Evolutionary conservation across 2,888 invertebrate species (phyloP).

Genomic region (Archips crataeganus): DNA sequence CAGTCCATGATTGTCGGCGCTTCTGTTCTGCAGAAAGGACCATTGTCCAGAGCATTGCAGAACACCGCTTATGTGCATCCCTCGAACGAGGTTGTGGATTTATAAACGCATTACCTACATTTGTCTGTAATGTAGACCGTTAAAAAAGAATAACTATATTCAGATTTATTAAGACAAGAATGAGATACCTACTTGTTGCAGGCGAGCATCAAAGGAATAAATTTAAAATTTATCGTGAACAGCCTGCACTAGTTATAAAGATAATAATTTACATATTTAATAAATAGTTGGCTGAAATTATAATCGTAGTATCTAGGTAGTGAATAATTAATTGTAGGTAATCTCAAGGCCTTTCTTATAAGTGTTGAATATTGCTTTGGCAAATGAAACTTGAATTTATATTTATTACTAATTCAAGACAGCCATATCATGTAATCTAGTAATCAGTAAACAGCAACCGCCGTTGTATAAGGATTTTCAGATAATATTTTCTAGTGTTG

Average conservation of each 20-base stretch:
- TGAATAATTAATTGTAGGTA: too few species aligned
- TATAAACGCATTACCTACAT: slow-evolving; percentile 29
- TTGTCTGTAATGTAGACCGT: slow-evolving; percentile 19
- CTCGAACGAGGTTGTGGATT: slow-evolving; percentile 27
- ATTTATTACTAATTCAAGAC: too few species aligned
- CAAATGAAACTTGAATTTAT: too few species aligned
- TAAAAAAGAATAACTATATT: background rate
- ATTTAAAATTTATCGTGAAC: background rate
- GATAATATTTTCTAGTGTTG: background rate
- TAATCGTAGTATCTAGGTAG: too few species aligned
- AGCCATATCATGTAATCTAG: too few species aligned
- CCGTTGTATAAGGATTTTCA: background rate
- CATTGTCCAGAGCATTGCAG: slow-evolving; percentile 56
- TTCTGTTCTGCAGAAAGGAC: slow-evolving; percentile 64
- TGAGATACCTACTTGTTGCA: background rate
- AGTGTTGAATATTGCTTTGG: too few species aligned
- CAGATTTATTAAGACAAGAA: background rate
- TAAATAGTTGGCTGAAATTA: too few species aligned
- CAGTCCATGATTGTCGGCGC: slow-evolving; percentile 54
- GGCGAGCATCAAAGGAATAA: background rate
- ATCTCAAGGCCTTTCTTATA: too few species aligned
- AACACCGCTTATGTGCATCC: slow-evolving; percentile 32
- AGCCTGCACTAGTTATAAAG: background rate
- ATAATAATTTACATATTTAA: too few species aligned
- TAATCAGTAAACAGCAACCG: background rate